These are phyloP conservation scores for Linepithema humile DNA, from an alignment of 1,140 invertebrate species.

Conservation along the genomic window DNA sequence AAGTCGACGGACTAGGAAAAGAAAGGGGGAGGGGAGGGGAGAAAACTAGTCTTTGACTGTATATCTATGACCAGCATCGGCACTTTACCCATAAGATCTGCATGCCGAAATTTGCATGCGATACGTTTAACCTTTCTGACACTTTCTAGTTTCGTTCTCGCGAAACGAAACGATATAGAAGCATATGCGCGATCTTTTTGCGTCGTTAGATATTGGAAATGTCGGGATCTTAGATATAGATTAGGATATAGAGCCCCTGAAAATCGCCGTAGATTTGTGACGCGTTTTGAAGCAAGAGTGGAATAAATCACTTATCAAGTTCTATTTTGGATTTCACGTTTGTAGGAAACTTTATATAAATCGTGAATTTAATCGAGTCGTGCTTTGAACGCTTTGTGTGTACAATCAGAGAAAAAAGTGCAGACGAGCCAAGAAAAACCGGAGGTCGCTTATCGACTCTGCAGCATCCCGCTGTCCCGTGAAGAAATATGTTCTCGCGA, in stretches of 20 bases:
- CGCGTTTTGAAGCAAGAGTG: not conserved
- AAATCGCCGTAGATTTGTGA: not conserved
- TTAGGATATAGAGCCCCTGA: not conserved
- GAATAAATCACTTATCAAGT: not conserved
- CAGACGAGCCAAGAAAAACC: conserved; percentile 18
- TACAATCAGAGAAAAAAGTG: conserved; percentile 1
- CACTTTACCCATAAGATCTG: conserved; percentile 29
- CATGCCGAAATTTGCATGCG: conserved; percentile 8
- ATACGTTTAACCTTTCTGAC: conserved; percentile 21
- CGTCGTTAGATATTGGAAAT: not conserved
- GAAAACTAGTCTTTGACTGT: not conserved
- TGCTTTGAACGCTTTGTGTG: not conserved
- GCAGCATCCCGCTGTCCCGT: conserved; percentile 28
- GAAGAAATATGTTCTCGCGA: conserved; percentile 41
- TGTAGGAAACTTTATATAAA: not conserved
- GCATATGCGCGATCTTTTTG: not conserved
- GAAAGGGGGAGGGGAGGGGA: not conserved
- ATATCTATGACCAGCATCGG: not conserved
- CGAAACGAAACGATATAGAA: not conserved
- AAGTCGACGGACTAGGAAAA: not conserved
- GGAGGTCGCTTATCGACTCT: conserved; percentile 25
- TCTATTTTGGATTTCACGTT: not conserved
- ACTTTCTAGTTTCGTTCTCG: not conserved
- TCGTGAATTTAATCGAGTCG: not conserved
- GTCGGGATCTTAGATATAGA: not conserved